Evolutionary conservation across 2,888 invertebrate species (phyloP), one percentile per base, ranked within the genome.

Genomic region (Acrobasis consociella): DNA sequence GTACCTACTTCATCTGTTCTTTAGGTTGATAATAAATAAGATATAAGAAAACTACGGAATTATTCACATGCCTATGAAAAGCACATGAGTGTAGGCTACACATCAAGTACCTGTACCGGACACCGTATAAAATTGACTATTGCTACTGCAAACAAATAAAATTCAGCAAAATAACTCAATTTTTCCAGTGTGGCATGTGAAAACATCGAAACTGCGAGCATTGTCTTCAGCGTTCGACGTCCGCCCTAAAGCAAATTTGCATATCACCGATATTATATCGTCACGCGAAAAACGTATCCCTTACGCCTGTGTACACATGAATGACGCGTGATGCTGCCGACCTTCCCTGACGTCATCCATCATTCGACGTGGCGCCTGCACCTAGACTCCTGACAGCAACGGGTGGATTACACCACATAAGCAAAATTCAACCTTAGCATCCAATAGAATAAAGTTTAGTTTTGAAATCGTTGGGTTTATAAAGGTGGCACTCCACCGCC

Each of bases 261-360:
- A 92, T 92, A 91, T 91, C 91, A 88, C 89, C 91, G 82, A 91
- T 91, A 92, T 92, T 90, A 92, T 91, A 91, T 87, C 91, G 90
- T 91, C 91, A 90, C 88, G 84, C 86, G 92, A 91, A 92, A 92
- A 92, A 91, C 92, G 91, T 92, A 91, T 92, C 90, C 92, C 91
- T 91, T 91, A 91, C 92, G 92, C 85, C 89, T 91, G 90, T 90
- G 89, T 91, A 91, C 92, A 92, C 92, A 91, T 88, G 92, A 92
- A 91, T 91, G 92, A 91, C 91, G 90, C 87, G 92, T 89, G 92
- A 90, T 91, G 91, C 90, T 89, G 89, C 86, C 89, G 90, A 89
- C 91, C 91, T 91, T 87, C 89, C 86, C 89, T 89, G 89, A 89
- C 91, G 91, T 87, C 91, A 92, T 92, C 92, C 90, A 92, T 92